Percentiles rank a stretch among this genome's conserved stretches.
Evolutionary conservation across 1,140 invertebrate species (phyloP).

Genomic region (Meteorus sp.): DNA sequence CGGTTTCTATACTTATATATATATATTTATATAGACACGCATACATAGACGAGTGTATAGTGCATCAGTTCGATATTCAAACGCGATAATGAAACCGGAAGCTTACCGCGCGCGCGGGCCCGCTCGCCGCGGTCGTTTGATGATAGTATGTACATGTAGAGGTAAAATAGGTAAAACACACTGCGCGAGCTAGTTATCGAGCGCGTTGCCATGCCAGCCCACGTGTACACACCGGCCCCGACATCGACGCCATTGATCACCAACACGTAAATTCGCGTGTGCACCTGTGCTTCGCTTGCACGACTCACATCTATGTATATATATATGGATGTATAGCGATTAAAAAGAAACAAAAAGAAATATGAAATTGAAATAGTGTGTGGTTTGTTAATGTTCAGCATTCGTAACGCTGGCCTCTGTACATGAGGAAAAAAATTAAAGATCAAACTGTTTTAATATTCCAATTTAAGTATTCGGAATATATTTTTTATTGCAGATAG

Average conservation of each 20-base stretch:
- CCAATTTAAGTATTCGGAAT: too few relatives aligned
- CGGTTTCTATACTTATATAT: too few relatives aligned
- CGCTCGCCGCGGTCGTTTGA: too few relatives aligned
- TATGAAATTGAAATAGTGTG: too few relatives aligned
- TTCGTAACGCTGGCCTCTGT: too few relatives aligned
- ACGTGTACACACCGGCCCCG: conserved; percentile 44
- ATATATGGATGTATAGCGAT: neutral
- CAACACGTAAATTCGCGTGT: conserved; percentile 33
- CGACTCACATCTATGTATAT: conserved; percentile 15
- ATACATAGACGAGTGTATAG: neutral
- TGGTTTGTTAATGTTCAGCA: too few relatives aligned
- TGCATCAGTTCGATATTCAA: conserved; percentile 17
- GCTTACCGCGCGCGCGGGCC: conserved; percentile 36
- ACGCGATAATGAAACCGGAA: conserved; percentile 45
- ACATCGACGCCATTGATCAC: conserved; percentile 45
- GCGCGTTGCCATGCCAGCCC: conserved; percentile 53
- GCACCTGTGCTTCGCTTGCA: conserved; percentile 26
- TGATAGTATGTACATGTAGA: too few relatives aligned
- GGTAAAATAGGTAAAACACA: too few relatives aligned
- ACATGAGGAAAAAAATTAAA: too few relatives aligned
- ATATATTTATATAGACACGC: neutral
- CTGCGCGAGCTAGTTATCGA: conserved; percentile 51
- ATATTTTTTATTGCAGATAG: too few relatives aligned
- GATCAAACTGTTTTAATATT: too few relatives aligned
- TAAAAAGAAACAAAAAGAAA: too few relatives aligned